Evolutionary conservation across 2,888 invertebrate genomes (phyloP).

Genomic region (Drosophila paramelanica): DNA sequence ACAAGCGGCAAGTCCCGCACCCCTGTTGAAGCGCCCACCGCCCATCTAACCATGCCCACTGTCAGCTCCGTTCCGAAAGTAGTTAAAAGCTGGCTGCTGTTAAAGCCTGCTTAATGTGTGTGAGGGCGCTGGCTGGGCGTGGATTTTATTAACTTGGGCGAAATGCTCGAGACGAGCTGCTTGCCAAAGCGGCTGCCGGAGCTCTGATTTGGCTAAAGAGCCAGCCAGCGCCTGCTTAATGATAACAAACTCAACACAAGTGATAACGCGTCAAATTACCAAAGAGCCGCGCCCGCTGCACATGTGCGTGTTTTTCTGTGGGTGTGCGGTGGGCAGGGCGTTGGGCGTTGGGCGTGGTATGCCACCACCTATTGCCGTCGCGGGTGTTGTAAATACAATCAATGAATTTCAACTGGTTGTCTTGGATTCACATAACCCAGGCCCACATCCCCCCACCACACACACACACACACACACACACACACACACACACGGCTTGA

Average conservation of each 20-base stretch:
- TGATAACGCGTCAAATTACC: slow-evolving; percentile 82
- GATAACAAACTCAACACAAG: slow-evolving; percentile 82
- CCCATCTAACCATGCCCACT: slow-evolving; percentile 1
- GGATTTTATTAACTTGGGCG: slow-evolving; percentile 75
- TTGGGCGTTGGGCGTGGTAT: slow-evolving; percentile 23
- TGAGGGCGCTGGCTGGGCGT: slow-evolving; percentile 22
- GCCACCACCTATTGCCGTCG: slow-evolving; percentile 45
- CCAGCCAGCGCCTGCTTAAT: slow-evolving; percentile 73
- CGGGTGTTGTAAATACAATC: slow-evolving; percentile 80
- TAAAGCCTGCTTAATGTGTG: slow-evolving; percentile 63
- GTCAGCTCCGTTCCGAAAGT: slow-evolving; percentile 30
- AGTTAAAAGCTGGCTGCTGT: slow-evolving; percentile 58
- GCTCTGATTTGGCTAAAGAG: slow-evolving; percentile 78
- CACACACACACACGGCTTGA: slow-evolving; percentile 39
- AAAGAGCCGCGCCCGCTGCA: slow-evolving; percentile 41
- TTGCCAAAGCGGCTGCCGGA: slow-evolving; percentile 20
- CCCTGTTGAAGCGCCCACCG: neutral
- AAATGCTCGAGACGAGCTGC: slow-evolving; percentile 14
- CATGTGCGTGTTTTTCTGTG: slow-evolving; percentile 1
- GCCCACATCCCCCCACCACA: slow-evolving; percentile 23
- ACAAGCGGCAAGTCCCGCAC: slow-evolving; percentile 60
- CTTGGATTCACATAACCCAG: slow-evolving; percentile 48
- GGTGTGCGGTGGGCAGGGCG: slow-evolving; percentile 21
- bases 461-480: slow-evolving; percentile 38
- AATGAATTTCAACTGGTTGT: slow-evolving; percentile 81